Evolutionary conservation across 2,113 vertebrate genomes (phyloP), one percentile per base, ranked within the genome.

Genomic region (Hiodon tergisus): DNA sequence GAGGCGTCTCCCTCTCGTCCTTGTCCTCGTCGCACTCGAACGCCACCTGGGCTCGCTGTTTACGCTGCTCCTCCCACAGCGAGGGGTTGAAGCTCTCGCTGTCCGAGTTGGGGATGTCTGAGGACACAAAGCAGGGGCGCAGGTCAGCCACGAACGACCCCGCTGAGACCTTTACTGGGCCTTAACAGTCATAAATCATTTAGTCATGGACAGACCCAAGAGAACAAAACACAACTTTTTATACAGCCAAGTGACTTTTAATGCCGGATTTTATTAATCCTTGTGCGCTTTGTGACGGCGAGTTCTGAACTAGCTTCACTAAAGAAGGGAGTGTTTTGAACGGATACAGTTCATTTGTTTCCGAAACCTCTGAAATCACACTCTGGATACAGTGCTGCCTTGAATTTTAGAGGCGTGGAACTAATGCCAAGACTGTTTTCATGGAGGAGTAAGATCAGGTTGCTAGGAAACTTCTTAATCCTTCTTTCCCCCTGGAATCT

Each of bases 21-120:
- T 98, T 98, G 88, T 98, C 95, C 87, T 99, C 97, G 75, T 99
- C 97, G 82, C 96, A 99, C 83, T 99, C 97, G 76, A 99, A 99
- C 63, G 97, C 97, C 83, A 99, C 97, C 85, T 99, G 97, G 76
- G 97, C 96, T 67, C 96, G 90, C 76, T 98, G 97, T 80, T 98
- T 98, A 8, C 97, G 90, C 80, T 99, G 97, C 65, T 99, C 96
- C 83, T 99, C 97, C 97, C 97, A 99, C 11, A 98, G 84, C 6
- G 94, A 93, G 0, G 95, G 96, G 81, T 98, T 99, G 84, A 99
- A 99, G 89, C 95, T 99, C 88, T 98, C 97, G 63, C 95, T 96
- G 89, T 99, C 97, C 3, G 97, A 98, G 86, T 93, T 94, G 78
- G 95, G 94, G 83, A 95, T 90, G 85, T 95, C 97, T 99, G 87